Evolutionary conservation across 2,888 invertebrate genomes (phyloP), one percentile per base, ranked within the genome.

Genomic region (Schrankia costaestrigalis): DNA sequence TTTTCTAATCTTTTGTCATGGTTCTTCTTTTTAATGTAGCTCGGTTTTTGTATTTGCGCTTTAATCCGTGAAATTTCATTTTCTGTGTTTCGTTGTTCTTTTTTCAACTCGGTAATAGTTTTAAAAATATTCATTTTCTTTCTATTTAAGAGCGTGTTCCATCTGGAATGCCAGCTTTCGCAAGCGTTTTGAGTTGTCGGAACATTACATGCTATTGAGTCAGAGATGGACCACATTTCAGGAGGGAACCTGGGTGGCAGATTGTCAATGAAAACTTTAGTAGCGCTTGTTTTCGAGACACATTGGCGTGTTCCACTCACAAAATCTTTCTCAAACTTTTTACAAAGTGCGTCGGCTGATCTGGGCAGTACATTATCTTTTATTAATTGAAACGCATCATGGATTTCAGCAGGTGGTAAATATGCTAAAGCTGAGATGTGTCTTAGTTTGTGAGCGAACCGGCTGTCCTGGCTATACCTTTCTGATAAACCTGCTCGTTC

Each of bases 371-470:
- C 22, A 22, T 22, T 22, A 10, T 22, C 22, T 22, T 22, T 22
- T 10, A 22, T 22, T 10, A 22, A 9, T 10, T 22, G 22, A 10
- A 10, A 22, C 10, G 22, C 22, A 22, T n/a, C 9, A 22, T 9
- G 22, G 22, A 22, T 22, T 22, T 22, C 22, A 22, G 9, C 11
- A n/a, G 22, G 22, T n/a, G n/a, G n/a, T n/a, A n/a, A n/a, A n/a
- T n/a, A n/a, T n/a, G n/a, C n/a, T n/a, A n/a, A n/a, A 18, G 22
- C 22, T 22, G 22, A 22, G 11, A 38, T 18, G 14, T 28, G 26
- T 19, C 31, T 27, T 2, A 38, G 7, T 19, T 29, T 28, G 11
- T 32, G 27, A 4, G 37, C 29, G 4, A 40, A 40, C 9, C 31
- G 18, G 24, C 31, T 34, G 10, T 31, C 24, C n/a, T 19, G 3